These are phyloP conservation scores for Pyrrhosoma nymphula DNA, from an alignment of 2,888 invertebrate genomes.

Conservation along the genomic window DNA sequence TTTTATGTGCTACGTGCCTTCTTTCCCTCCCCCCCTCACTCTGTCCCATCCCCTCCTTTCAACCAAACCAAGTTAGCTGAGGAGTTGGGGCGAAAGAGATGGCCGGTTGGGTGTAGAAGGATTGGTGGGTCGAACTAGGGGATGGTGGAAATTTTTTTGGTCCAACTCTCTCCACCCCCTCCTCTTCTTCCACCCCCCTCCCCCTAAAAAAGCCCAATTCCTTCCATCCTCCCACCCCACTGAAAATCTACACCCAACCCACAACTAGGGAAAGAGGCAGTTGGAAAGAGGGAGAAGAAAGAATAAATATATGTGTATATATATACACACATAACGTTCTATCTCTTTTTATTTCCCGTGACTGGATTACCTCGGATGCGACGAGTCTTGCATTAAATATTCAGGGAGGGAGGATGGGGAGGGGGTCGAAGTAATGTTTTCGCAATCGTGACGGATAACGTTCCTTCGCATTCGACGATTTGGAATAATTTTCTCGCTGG, in stretches of 20 bases:
- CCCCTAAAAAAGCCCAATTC: neutral
- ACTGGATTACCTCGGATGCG: slow-evolving; percentile 46
- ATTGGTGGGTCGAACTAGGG: neutral
- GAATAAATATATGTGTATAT: no score
- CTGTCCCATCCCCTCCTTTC: neutral
- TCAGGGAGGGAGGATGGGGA: neutral
- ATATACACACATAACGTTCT: slow-evolving; percentile 27
- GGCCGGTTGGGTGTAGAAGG: neutral
- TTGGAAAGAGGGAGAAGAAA: neutral
- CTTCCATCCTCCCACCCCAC: neutral
- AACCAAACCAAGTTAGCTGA: slow-evolving; percentile 49
- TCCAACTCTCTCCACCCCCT: neutral
- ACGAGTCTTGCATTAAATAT: slow-evolving; percentile 46
- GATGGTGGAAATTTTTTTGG: neutral
- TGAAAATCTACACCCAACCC: neutral
- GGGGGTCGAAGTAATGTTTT: neutral
- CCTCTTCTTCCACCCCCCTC: neutral
- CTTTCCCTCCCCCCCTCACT: neutral
- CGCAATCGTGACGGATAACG: slow-evolving; percentile 1
- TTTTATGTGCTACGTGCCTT: neutral
- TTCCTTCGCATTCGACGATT: neutral
- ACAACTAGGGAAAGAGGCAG: neutral
- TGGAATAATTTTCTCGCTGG: neutral
- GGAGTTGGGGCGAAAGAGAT: neutral
- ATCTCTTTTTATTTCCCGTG: neutral